Conservation (phyloP, 2,113 vertebrate genomes). For the Plotosus lineatus region DNA sequence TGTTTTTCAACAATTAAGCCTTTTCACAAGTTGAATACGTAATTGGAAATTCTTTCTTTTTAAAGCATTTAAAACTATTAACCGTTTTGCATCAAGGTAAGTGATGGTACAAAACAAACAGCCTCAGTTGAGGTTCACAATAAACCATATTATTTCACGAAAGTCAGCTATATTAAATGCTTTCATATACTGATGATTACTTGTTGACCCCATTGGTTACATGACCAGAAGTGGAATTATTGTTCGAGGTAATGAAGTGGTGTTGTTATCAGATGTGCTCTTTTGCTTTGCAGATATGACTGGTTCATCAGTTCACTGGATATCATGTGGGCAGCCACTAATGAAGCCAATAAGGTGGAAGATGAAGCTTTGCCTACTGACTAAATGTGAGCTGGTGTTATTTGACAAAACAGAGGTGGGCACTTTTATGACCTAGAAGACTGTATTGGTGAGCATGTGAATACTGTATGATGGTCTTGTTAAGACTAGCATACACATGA, state of each 20-base stretch:
- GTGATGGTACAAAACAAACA: too few species aligned
- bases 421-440: background rate
- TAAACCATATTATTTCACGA: too few species aligned
- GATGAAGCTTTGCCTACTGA: slow-evolving; percentile 68
- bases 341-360: slow-evolving; percentile 62
- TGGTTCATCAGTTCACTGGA: slow-evolving; percentile 64
- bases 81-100: too few species aligned
- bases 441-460: background rate
- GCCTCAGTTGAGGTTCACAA: too few species aligned
- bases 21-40: too few species aligned
- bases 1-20: too few species aligned
- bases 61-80: too few species aligned
- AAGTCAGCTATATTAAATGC: too few species aligned
- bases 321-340: slow-evolving; percentile 65
- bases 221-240: background rate
- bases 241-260: background rate
- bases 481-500: background rate
- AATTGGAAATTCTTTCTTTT: too few species aligned
- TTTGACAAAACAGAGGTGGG: slow-evolving; percentile 65
- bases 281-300: slow-evolving; percentile 61
- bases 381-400: slow-evolving; percentile 62
- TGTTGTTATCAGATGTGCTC: background rate
- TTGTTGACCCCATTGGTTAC: background rate
- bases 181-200: too few species aligned
- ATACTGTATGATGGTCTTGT: too few species aligned